phyloP scores from a whole-genome alignment of 1,140 invertebrate genomes.

The Drosophila ogumai region DNA sequence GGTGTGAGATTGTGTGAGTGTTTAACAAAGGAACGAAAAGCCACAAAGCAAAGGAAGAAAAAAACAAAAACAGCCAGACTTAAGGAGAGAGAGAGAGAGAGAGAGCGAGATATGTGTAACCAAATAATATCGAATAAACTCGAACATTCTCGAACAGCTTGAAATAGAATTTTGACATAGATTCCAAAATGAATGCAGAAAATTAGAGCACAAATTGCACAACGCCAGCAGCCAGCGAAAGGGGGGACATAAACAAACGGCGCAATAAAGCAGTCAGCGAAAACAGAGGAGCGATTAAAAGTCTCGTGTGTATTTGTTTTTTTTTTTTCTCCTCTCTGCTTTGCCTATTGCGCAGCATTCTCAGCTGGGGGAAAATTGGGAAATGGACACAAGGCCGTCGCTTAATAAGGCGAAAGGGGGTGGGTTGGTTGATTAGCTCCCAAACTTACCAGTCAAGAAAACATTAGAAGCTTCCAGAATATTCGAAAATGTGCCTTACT shows the following conservation, averaged over 20 bases:
- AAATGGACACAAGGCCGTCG: constrained; percentile 73
- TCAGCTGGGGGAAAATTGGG: constrained; percentile 48
- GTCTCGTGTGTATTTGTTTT: constrained; percentile 25
- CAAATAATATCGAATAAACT: constrained; percentile 11
- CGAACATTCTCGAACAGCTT: constrained; percentile 13
- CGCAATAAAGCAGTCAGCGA: constrained; percentile 68
- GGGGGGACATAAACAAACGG: constrained; percentile 67
- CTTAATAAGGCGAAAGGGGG: constrained; percentile 13
- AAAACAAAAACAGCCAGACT: constrained; percentile 18
- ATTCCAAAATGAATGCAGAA: constrained; percentile 72
- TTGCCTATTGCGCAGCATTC: constrained; percentile 67
- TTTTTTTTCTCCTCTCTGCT: neutral
- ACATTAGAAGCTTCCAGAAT: constrained; percentile 21
- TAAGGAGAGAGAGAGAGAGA: neutral
- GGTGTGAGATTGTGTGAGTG: constrained; percentile 10
- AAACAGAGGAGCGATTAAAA: constrained; percentile 68
- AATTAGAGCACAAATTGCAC: constrained; percentile 53
- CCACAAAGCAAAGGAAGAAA: constrained; percentile 10
- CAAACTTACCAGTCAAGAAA: constrained; percentile 13
- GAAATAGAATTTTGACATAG: constrained; percentile 54
- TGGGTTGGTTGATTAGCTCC: neutral
- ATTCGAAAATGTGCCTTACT: neutral
- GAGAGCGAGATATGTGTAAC: neutral
- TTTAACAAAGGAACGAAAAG: constrained; percentile 44
- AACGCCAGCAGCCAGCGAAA: constrained; percentile 41